Evolutionary conservation across 2,888 invertebrate species (phyloP).

Genomic region (Agonum fuliginosum): DNA sequence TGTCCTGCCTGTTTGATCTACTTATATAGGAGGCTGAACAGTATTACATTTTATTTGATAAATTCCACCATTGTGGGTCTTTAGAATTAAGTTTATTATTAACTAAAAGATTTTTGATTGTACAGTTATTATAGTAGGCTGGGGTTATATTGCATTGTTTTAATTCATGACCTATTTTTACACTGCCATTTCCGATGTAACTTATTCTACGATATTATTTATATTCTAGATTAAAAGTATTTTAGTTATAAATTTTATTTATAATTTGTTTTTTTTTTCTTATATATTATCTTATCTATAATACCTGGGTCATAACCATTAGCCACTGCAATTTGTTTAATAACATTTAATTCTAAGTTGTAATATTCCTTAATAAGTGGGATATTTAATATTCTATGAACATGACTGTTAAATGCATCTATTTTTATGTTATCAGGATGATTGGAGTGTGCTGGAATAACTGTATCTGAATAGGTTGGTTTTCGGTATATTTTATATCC

Average conservation of each 20-base stretch:
- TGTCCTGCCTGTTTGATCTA: constrained; percentile 13
- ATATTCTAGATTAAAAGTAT: neutral
- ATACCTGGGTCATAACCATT: neutral
- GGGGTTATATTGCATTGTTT: neutral
- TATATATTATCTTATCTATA: neutral
- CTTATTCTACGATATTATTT: neutral
- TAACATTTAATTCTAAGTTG: neutral
- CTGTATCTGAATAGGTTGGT: neutral
- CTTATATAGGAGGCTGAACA: neutral
- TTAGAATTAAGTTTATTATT: neutral
- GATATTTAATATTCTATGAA: neutral
- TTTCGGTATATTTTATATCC: neutral
- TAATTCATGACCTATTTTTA: neutral
- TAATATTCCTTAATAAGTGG: neutral
- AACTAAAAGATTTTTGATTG: neutral
- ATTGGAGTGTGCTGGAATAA: neutral
- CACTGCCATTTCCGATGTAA: neutral
- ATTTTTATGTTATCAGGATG: neutral
- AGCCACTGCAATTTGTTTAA: neutral
- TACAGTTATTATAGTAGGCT: constrained; percentile 1
- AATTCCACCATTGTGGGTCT: neutral
- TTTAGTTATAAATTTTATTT: neutral
- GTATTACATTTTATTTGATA: constrained; percentile 33
- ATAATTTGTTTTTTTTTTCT: constrained; percentile 1
- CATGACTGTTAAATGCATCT: neutral